A percentile compares a stretch with the other conserved stretches of the same genome.
Conservation (phyloP, 2,797 vertebrate genomes). For the Hypotaenidia okinawae region DNA sequence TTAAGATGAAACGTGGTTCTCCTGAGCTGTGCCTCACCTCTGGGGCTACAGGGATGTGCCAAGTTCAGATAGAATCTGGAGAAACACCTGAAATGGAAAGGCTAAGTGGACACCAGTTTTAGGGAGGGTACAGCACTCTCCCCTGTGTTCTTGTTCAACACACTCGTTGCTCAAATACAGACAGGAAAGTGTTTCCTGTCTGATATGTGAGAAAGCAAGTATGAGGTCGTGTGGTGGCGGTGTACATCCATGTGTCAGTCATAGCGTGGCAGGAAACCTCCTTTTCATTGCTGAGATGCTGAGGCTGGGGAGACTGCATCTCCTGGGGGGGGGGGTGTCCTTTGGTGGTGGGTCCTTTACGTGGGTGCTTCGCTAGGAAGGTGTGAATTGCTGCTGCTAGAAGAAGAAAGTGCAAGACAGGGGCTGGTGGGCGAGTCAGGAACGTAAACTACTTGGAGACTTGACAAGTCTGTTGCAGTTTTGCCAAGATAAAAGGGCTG, state of each 20-base stretch:
- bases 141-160: neutral
- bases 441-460: neutral
- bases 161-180: neutral
- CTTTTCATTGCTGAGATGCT: neutral
- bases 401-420: constrained; percentile 16
- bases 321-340: neutral
- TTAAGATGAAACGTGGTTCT: neutral
- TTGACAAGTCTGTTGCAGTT: neutral
- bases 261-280: neutral
- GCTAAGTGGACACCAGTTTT: neutral
- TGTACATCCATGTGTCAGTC: neutral
- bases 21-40: neutral
- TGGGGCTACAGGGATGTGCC: neutral
- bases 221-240: fast-evolving
- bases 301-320: neutral
- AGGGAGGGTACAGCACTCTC: neutral
- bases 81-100: neutral
- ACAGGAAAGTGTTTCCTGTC: neutral
- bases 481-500: neutral
- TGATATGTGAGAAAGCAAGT: neutral
- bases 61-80: neutral
- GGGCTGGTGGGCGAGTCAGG: neutral
- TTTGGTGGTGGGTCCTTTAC: neutral
- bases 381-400: constrained; percentile 15
- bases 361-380: neutral